Percentiles rank a stretch among this genome's conserved stretches.
Conservation (phyloP, 2,888 invertebrate species). For the Agriopis aurantiaria region DNA sequence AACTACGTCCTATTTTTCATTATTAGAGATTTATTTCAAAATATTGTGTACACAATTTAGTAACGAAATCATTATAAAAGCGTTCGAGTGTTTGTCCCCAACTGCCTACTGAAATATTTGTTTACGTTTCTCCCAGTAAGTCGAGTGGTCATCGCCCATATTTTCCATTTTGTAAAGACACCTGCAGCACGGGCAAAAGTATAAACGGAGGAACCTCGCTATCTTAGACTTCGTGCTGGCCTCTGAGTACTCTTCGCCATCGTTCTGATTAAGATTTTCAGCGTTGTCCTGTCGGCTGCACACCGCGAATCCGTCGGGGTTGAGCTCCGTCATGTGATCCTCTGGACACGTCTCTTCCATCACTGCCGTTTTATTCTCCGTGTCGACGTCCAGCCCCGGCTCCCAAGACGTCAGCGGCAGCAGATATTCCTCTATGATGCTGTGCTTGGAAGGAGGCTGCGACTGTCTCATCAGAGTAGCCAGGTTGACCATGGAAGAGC, state of each 20-base stretch:
- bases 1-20: neutral
- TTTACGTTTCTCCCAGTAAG: slow-evolving; percentile 36
- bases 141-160: slow-evolving; percentile 57
- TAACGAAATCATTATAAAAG: slow-evolving; percentile 5
- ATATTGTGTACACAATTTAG: slow-evolving; percentile 21
- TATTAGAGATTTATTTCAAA: slow-evolving; percentile 7
- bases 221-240: slow-evolving; percentile 68
- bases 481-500: slow-evolving; percentile 86
- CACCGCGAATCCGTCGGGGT: slow-evolving; percentile 41
- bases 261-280: slow-evolving; percentile 51
- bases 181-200: slow-evolving; percentile 80
- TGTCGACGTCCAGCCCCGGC: slow-evolving; percentile 56
- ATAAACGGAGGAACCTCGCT: slow-evolving; percentile 74
- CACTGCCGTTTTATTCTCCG: slow-evolving; percentile 49
- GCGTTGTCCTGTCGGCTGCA: slow-evolving; percentile 48
- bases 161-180: slow-evolving; percentile 77
- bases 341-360: slow-evolving; percentile 43
- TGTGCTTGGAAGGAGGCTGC: slow-evolving; percentile 71
- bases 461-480: slow-evolving; percentile 83
- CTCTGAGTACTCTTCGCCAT: slow-evolving; percentile 57
- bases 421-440: slow-evolving; percentile 80
- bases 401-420: slow-evolving; percentile 87
- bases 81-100: neutral
- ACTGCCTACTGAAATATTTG: slow-evolving; percentile 15
- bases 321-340: slow-evolving; percentile 30